Evolutionary conservation across 1,140 invertebrate genomes (phyloP).

Genomic region (Drosophila hydei): DNA sequence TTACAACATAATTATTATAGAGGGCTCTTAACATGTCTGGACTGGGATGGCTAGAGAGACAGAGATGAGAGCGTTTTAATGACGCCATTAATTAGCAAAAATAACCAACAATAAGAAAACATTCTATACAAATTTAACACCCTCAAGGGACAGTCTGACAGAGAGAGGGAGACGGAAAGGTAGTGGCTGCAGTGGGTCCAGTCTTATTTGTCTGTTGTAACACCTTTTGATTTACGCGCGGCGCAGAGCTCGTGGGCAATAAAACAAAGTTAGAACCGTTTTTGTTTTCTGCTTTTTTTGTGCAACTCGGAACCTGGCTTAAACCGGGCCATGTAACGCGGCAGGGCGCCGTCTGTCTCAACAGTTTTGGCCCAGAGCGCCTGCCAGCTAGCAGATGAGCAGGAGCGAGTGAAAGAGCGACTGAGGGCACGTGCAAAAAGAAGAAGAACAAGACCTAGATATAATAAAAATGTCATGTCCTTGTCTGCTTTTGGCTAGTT

Average conservation of each 20-base stretch:
- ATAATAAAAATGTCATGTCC: constrained; percentile 81
- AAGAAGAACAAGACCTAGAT: constrained; percentile 27
- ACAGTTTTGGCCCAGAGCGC: constrained; percentile 16
- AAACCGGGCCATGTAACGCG: constrained; percentile 53
- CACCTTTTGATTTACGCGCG: constrained; percentile 77
- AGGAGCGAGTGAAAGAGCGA: neutral
- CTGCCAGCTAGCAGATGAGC: constrained; percentile 3
- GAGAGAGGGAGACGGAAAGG: neutral
- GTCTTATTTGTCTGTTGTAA: constrained; percentile 52
- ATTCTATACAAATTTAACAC: constrained; percentile 48
- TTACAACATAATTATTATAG: constrained; percentile 73
- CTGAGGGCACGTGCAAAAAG: constrained; percentile 41
- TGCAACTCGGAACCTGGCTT: constrained; percentile 46
- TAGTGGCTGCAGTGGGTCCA: constrained; percentile 6
- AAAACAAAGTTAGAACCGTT: constrained; percentile 70
- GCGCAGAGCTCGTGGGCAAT: constrained; percentile 51
- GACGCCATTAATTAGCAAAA: constrained; percentile 77
- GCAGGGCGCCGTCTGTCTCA: constrained; percentile 65
- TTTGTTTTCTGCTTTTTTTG: constrained; percentile 1
- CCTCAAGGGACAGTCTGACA: constrained; percentile 5
- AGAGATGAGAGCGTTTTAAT: constrained; percentile 49
- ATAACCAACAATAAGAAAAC: constrained; percentile 61
- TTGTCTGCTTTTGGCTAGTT: constrained; percentile 52
- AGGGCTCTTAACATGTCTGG: constrained; percentile 43
- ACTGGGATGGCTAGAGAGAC: neutral